phyloP scores from a whole-genome alignment of 2,113 vertebrate species.

The Holacanthus passer region DNA sequence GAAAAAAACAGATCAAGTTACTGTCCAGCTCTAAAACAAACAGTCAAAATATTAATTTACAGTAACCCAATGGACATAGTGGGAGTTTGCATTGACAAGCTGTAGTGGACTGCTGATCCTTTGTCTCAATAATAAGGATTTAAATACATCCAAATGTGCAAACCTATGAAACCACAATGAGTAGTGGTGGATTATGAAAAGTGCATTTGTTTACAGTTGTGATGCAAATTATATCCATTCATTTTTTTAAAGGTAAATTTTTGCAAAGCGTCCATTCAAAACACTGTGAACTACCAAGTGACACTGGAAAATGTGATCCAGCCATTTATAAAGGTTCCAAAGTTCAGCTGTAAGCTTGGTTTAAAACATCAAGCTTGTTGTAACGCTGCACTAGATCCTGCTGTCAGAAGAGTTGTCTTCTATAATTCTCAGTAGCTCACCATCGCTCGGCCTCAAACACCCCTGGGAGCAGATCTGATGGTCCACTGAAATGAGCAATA shows the following conservation, averaged over 20 bases:
- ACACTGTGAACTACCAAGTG: slow-evolving; percentile 25
- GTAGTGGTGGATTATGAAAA: neutral
- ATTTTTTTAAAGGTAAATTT: neutral
- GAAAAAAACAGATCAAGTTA: no score
- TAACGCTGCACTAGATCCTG: slow-evolving; percentile 1
- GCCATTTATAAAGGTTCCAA: neutral
- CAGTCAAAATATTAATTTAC: neutral
- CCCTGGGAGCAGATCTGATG: slow-evolving; percentile 59
- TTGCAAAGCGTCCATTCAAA: slow-evolving; percentile 22
- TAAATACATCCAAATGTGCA: neutral
- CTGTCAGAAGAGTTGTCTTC: slow-evolving; percentile 3
- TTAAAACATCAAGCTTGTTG: slow-evolving; percentile 18
- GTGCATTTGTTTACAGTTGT: neutral
- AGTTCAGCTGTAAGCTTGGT: neutral
- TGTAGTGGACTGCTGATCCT: neutral
- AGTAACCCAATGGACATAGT: neutral
- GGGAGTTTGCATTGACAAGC: neutral
- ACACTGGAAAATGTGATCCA: slow-evolving; percentile 30
- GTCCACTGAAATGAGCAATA: slow-evolving; percentile 54
- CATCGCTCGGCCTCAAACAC: neutral
- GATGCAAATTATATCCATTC: neutral
- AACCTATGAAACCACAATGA: neutral
- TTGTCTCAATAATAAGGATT: neutral
- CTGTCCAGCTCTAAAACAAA: neutral
- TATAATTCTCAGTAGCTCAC: neutral